These are phyloP conservation scores for Microctenopoma stevenorrisi DNA, from an alignment of 2,797 vertebrate genomes.

Conservation along the genomic window DNA sequence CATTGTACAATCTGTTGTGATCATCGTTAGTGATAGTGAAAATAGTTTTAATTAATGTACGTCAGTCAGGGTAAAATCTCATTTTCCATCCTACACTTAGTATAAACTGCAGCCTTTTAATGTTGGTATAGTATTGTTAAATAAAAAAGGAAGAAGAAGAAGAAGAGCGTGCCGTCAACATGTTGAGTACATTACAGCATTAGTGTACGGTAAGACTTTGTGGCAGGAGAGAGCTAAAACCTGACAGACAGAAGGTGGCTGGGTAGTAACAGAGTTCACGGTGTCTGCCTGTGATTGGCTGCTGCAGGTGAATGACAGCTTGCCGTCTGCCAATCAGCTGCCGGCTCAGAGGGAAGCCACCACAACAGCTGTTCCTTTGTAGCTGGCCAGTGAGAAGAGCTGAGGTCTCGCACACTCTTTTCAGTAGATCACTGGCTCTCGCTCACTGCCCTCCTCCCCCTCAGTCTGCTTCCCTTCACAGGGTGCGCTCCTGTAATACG, in stretches of 20 bases:
- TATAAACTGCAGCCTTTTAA: not conserved
- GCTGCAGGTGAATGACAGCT: slow-evolving; percentile 61
- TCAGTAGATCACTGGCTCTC: slow-evolving; percentile 18
- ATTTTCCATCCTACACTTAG: too few relatives aligned
- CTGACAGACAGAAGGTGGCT: slow-evolving; percentile 23
- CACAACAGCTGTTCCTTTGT: slow-evolving; percentile 69
- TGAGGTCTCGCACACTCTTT: slow-evolving; percentile 44
- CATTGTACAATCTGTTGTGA: too few relatives aligned
- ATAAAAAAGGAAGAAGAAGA: not conserved
- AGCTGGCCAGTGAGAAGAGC: slow-evolving; percentile 42
- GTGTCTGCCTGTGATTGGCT: slow-evolving; percentile 57
- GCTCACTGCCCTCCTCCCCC: slow-evolving; percentile 16
- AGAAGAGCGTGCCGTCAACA: not conserved
- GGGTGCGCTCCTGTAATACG: not conserved
- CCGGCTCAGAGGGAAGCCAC: slow-evolving; percentile 40
- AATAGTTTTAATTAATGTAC: too few relatives aligned
- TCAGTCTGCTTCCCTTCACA: not conserved
- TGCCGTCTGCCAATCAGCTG: slow-evolving; percentile 44
- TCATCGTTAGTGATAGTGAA: too few relatives aligned
- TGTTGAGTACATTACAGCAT: not conserved
- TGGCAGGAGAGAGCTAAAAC: slow-evolving; percentile 4
- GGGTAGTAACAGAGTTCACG: slow-evolving; percentile 61
- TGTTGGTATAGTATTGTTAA: not conserved
- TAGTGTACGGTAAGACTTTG: not conserved
- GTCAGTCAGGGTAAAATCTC: too few relatives aligned